Conservation (phyloP, 1,140 invertebrate species). For the Nasonia giraulti region DNA sequence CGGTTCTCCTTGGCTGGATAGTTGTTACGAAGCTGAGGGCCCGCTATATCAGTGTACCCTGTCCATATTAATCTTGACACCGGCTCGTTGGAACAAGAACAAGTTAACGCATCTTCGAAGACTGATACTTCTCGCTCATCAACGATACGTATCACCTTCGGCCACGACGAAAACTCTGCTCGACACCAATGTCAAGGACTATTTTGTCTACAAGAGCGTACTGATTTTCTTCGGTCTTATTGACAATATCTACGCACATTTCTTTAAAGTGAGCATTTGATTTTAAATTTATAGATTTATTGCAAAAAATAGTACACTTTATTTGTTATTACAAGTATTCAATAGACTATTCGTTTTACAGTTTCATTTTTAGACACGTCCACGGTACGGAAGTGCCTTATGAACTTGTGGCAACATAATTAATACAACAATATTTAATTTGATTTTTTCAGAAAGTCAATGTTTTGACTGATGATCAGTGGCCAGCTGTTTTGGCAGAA, state of each 20-base stretch:
- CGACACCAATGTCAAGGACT: slow-evolving; percentile 80
- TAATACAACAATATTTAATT: no score
- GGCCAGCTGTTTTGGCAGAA: slow-evolving; percentile 91
- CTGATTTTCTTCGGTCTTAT: slow-evolving; percentile 90
- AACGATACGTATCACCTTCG: slow-evolving; percentile 78
- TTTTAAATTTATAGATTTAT: neutral
- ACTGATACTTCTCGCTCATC: slow-evolving; percentile 86
- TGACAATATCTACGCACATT: slow-evolving; percentile 83
- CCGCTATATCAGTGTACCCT: slow-evolving; percentile 90
- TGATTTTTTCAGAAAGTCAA: slow-evolving; percentile 78
- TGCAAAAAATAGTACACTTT: no score
- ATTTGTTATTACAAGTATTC: no score
- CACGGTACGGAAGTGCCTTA: no score
- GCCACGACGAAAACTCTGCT: slow-evolving; percentile 74
- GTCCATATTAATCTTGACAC: slow-evolving; percentile 85
- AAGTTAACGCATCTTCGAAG: slow-evolving; percentile 85
- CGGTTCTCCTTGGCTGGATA: slow-evolving; percentile 82
- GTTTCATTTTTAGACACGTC: no score
- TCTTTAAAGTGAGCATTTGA: slow-evolving; percentile 80
- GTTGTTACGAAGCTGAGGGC: slow-evolving; percentile 91
- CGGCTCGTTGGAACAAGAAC: slow-evolving; percentile 81
- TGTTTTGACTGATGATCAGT: slow-evolving; percentile 85
- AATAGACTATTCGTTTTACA: no score
- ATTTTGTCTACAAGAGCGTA: slow-evolving; percentile 88
- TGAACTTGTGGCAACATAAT: no score